Base-by-base conservation (phyloP, 2,888 invertebrate species). In the Eristalis arbustorum region DNA sequence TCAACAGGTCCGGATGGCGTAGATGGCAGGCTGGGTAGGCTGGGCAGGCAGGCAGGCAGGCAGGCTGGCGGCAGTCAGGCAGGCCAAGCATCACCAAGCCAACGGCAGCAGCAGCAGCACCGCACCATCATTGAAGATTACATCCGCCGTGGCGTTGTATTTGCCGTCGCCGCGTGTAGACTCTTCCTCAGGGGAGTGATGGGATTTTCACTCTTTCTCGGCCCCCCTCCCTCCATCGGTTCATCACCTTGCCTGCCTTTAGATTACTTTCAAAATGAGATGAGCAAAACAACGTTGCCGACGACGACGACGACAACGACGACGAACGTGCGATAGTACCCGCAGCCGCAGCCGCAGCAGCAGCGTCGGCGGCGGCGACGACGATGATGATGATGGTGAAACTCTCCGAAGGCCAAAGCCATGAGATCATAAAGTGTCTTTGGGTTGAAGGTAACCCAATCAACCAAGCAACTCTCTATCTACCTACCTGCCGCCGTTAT, bases 381-480 rank as follows among this genome's bases (percentile, higher is more conserved):
- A 40, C 18, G 69, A 57, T 56, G 59, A 49, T 62, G 76, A 72
- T 34, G 82, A 74, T 87, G 83, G 75, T 87, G 78, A 87, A 87
- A 87, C 75, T 87, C 77, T 87, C 62, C 76, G 80, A 88, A 88
- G 84, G 88, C 88, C 84, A 88, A 84, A 79, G 72, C 72, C 79
- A 84, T 88, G 84, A 88, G 88, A 88, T 88, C 79, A 88, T 76
- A 79, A 79, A 83, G 71, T 83, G 78, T 82, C 78, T 83, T 79
- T 87, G 78, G 87, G 83, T 83, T 83, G 87, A 87, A 87, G 87
- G 87, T 67, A 87, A 87, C 87, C 83, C 82, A 87, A 87, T 78
- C 83, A 75, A 68, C 57, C 75, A 83, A 83, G 62, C 68, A 74
- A 78, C 75, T 72, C 67, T 72, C 68, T 75, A 67, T 73, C 73